Base-by-base conservation (phyloP, 2,797 vertebrate species). In the Serranus cabrilla region DNA sequence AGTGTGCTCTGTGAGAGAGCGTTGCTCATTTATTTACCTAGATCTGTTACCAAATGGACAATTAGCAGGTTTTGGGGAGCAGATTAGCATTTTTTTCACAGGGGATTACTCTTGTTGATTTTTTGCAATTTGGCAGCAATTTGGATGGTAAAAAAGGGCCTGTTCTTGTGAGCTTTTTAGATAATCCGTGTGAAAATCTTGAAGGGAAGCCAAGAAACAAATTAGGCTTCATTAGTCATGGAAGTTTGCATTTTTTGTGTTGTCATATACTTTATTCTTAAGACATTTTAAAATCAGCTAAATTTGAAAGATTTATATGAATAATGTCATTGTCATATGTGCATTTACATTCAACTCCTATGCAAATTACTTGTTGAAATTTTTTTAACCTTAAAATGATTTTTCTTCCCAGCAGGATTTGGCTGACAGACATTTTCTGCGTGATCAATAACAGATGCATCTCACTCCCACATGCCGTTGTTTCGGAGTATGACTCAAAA, bases 11-110 rank as follows among this genome's bases (percentile, higher is more conserved):
- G 56, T 25, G 21, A 81, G 60, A 47, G 73, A 71, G 70, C n/a
- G 6, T 11, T 78, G 78, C 46, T 83, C 76, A 76, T 83, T 79
- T 71, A 27, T 88, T 92, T 85, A 74, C 77, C 37, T 31, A 3
- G 74, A 86, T 92, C 87, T 92, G 82, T 80, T 80, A 89, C 86
- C 87, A 92, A 92, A 89, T 79, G 69, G 78, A 85, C 90, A 89
- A 92, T 93, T 92, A 92, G 84, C 84, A 86, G 82, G 82, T 87
- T 88, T 78, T 69, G 76, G 81, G 81, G 60, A 82, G 76, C 78
- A 91, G 86, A 92, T 91, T 90, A 87, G 74, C 71, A 68, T 69
- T 84, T 73, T 83, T 76, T 54, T 52, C 70, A 34, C 78, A 65
- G 70, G 80, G 78, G 85, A 90, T 92, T 93, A 89, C 49, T 80